Base-by-base conservation (phyloP, 2,113 vertebrate species). In the Scolopax mira region DNA sequence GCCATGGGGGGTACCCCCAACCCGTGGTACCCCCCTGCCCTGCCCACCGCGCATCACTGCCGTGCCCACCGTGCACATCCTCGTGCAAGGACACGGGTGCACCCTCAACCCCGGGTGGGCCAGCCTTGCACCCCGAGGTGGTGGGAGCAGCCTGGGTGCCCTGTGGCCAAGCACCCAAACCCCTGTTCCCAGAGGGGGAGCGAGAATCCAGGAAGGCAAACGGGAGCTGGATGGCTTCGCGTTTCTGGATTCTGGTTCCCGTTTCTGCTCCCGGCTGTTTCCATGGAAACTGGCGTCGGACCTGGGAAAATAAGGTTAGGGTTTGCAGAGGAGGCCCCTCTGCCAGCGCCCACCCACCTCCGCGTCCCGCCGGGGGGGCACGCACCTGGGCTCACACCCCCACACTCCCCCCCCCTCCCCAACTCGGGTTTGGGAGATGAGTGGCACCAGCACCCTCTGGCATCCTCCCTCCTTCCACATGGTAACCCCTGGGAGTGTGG, bases 281-380 rank as follows among this genome's bases (percentile, higher is more conserved):
- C 97, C 97, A 97, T 97, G 96, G 97, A 97, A 97, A 97, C 97
- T 96, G 96, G 97, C 96, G 96, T 96, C 93, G 96, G 97, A 97
- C 97, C 97, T 97, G 96, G 96, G 97, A 97, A 97, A 97, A 97
- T 96, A 97, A 97, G 97, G 96, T 97, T 97, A 97, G 97, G 94
- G 93, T 94, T 96, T 97, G 91, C 94, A 93, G 91, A 37, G 80
- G 89, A 94, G 96, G 96, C 94, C 95, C 90, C 44, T 69, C 51
- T 33, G 85, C 92, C 97, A 95, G 93, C 17, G 22, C 89, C 96
- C n/a, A 52, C 91, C 84, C 61, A 13, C 94, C 95, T 93, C 96
- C 5, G 39, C n/a, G 3, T 88, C 93, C 92, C 44, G 8, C 31
- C 0, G 9, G 39, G 71, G 11, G n/a, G 71, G 85, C 81, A 78